Base-by-base conservation (phyloP, 2,797 vertebrate genomes). In the Bucorvus abyssinicus region DNA sequence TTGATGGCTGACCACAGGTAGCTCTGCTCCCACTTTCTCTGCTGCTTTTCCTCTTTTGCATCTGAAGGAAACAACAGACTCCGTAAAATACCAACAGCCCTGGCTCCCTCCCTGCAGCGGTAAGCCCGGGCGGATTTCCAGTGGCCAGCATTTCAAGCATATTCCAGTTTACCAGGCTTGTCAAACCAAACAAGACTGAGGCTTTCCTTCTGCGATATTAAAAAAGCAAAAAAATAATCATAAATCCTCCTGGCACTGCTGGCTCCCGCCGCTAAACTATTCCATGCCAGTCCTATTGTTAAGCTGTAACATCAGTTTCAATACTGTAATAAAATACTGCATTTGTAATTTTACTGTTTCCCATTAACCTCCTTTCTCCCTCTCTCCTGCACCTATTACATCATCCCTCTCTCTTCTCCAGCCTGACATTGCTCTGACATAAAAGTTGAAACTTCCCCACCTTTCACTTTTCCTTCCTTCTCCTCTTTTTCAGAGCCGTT, bases 301-400 rank as follows among this genome's bases (percentile, higher is more conserved):
- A 97, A 97, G 94, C 84, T 86, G 90, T 94, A 89, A 94, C 86
- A 94, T 87, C 88, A 71, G 91, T 94, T 97, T 97, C 96, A 97
- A 97, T 94, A 94, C 87, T 94, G 95, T 95, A 96, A 97, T 97
- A 97, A 97, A 97, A 96, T 85, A 91, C 76, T 87, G 92, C 93
- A 96, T 96, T 95, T 97, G 93, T 81, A 93, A 96, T 96, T 96
- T 97, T 97, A 97, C 90, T 87, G 96, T 95, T 97, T 84, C 84
- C 85, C 83, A 91, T 95, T 96, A 97, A 94, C 93, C 95, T 96
- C 91, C 80, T 94, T 96, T 91, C 95, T 95, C 63, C 68, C 80
- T 90, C 78, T 87, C 91, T 93, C 94, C 67, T 73, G 93, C 94
- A 89, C 87, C 59, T 85, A 97, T 97, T 96, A 97, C 96, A 89